These are phyloP conservation scores for Saturnia pavonia DNA, from an alignment of 2,888 invertebrate species.

Conservation along the genomic window DNA sequence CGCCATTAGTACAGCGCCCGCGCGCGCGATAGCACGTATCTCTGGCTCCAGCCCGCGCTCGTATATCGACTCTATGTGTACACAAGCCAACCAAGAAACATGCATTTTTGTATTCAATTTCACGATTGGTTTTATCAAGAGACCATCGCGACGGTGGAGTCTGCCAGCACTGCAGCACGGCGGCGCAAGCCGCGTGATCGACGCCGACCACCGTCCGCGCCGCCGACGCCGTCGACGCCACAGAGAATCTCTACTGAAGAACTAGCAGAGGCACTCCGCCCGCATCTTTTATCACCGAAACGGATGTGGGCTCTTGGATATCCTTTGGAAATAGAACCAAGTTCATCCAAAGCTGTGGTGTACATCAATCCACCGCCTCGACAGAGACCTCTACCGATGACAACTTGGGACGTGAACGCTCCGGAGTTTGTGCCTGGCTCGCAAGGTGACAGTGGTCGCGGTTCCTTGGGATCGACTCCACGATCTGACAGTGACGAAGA, in stretches of 20 bases:
- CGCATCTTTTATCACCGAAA: conserved; percentile 83
- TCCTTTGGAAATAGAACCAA: conserved; percentile 84
- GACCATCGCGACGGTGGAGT: conserved; percentile 69
- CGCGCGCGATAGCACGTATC: conserved; percentile 78
- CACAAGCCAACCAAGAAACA: conserved; percentile 69
- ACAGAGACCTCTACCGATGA: conserved; percentile 60
- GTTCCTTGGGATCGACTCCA: conserved; percentile 79
- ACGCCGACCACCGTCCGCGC: conserved; percentile 71
- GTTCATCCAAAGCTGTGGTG: conserved; percentile 84
- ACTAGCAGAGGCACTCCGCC: conserved; percentile 80
- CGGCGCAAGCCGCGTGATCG: conserved; percentile 66
- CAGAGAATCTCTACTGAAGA: conserved; percentile 81
- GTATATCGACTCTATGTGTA: conserved; percentile 79
- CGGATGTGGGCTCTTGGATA: conserved; percentile 86
- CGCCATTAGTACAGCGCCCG: conserved; percentile 78
- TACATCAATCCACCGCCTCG: conserved; percentile 81
- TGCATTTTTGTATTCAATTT: conserved; percentile 75
- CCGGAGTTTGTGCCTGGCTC: conserved; percentile 85
- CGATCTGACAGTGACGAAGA: conserved; percentile 81
- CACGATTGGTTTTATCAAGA: conserved; percentile 79
- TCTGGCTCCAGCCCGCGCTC: conserved; percentile 66
- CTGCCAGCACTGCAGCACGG: conserved; percentile 69
- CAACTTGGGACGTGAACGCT: conserved; percentile 84
- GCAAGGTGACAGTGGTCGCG: conserved; percentile 79
- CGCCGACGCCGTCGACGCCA: conserved; percentile 73